These are phyloP conservation scores for Mustelus asterias DNA, from an alignment of 2,113 vertebrate species.

Conservation along the genomic window DNA sequence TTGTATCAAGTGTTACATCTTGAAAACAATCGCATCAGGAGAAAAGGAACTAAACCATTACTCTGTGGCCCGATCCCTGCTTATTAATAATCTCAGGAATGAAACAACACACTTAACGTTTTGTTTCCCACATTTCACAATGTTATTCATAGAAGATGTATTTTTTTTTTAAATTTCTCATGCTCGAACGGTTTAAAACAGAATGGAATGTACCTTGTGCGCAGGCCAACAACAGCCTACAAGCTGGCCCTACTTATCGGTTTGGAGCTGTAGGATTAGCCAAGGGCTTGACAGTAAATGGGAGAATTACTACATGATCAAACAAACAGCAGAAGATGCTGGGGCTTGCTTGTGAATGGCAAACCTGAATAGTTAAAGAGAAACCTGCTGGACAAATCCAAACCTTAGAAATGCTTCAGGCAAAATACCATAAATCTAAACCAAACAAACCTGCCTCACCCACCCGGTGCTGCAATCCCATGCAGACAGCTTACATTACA, in stretches of 20 bases:
- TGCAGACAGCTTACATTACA: background rate
- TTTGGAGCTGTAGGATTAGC: constrained; percentile 6
- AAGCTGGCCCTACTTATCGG: background rate
- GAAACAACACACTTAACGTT: background rate
- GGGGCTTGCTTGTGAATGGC: background rate
- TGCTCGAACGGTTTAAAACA: background rate
- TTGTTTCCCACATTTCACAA: background rate
- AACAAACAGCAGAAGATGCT: constrained; percentile 15
- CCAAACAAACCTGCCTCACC: background rate
- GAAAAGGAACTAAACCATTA: background rate
- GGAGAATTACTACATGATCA: constrained; percentile 16
- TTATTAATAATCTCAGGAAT: background rate
- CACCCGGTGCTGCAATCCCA: background rate
- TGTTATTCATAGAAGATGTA: background rate
- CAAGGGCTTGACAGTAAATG: background rate
- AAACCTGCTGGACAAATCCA: constrained; percentile 14
- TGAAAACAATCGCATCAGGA: background rate
- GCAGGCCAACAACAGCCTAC: background rate
- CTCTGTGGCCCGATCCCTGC: background rate
- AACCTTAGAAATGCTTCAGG: background rate
- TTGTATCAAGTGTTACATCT: background rate
- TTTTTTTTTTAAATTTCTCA: background rate
- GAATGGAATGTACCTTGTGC: no score
- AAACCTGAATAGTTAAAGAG: constrained; percentile 15
- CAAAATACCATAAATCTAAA: background rate